Evolutionary conservation across 2,113 vertebrate species (phyloP).

Genomic region (Caracal caracal): DNA sequence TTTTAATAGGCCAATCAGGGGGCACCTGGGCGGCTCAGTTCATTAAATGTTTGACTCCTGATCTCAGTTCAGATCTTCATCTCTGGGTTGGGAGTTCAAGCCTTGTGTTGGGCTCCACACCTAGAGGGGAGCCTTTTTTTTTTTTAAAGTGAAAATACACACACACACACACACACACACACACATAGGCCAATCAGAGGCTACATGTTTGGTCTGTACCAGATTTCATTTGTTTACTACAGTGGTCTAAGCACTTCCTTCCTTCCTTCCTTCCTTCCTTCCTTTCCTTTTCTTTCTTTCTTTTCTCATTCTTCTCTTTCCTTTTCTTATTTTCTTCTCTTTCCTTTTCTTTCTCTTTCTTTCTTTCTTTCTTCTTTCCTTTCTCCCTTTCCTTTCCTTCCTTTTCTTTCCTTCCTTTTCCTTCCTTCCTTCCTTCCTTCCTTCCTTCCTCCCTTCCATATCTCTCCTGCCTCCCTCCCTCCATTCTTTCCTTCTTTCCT

Average conservation of each 20-base stretch:
- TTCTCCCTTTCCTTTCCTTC: too few relatives aligned
- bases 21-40: too few relatives aligned
- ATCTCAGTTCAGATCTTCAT: too few relatives aligned
- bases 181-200: too few relatives aligned
- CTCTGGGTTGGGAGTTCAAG: too few relatives aligned
- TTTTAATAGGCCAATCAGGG: neutral
- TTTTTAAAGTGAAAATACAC: too few relatives aligned
- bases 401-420: neutral
- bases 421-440: neutral
- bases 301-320: too few relatives aligned
- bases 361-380: too few relatives aligned
- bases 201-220: neutral
- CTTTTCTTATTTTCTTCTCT: accelerated
- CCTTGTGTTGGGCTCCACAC: too few relatives aligned
- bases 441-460: neutral
- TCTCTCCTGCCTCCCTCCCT: neutral
- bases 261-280: neutral
- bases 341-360: neutral
- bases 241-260: neutral
- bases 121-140: too few relatives aligned
- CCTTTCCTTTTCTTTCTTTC: neutral
- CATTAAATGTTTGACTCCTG: too few relatives aligned
- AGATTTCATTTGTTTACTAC: neutral
- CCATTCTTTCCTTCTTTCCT: neutral
- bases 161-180: too few relatives aligned